Evolutionary conservation across 2,113 vertebrate genomes (phyloP).

Genomic region (Prionailurus bengalensis): DNA sequence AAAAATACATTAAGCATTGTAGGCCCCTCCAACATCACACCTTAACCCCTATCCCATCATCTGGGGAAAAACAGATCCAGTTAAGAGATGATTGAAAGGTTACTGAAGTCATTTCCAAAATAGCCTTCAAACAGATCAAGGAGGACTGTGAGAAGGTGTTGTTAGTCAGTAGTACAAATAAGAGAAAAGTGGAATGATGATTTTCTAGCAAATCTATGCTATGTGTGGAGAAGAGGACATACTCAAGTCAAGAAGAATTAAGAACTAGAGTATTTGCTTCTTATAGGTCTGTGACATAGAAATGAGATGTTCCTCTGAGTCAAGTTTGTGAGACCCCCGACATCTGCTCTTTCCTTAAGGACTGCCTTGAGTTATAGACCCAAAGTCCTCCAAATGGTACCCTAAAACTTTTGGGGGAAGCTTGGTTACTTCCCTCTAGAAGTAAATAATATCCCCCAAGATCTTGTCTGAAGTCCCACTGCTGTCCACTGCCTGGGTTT

Average conservation of each 20-base stretch:
- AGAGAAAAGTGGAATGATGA: not conserved
- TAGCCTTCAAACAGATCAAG: not conserved
- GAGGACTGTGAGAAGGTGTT: not conserved
- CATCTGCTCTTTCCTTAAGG: not conserved
- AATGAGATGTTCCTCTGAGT: not conserved
- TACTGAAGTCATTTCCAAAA: not conserved
- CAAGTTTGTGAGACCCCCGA: not conserved
- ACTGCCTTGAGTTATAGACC: not conserved
- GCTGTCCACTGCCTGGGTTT: no score
- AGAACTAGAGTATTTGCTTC: not conserved
- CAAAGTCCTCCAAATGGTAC: constrained; percentile 4
- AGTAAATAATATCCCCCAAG: not conserved
- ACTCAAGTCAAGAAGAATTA: not conserved
- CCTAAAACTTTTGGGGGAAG: not conserved
- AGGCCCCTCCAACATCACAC: not conserved
- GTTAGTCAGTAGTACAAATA: not conserved
- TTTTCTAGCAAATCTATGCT: not conserved
- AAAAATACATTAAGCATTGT: not conserved
- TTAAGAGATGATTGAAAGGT: not conserved
- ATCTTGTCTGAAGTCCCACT: not conserved
- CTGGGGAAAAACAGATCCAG: not conserved
- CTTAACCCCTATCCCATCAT: not conserved
- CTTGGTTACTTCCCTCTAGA: not conserved
- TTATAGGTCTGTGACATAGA: not conserved
- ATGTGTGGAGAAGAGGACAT: not conserved